Percentiles rank a stretch among this genome's conserved stretches.
phyloP scores from a whole-genome alignment of 2,888 invertebrate species.

The Drosophila buzzatii region DNA sequence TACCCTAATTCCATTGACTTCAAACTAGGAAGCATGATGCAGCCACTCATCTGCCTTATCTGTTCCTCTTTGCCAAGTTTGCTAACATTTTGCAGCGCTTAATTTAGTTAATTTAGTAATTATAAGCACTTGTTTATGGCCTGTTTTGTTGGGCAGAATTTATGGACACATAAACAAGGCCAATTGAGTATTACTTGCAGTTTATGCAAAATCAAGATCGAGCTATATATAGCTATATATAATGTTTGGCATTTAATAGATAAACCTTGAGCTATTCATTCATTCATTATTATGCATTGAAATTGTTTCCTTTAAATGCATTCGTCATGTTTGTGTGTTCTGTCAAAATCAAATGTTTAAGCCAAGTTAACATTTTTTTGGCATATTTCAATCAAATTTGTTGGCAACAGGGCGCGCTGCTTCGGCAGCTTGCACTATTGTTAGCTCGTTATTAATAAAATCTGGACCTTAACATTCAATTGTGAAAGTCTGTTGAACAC shows the following conservation, averaged over 20 bases:
- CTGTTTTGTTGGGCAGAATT: constrained; percentile 32
- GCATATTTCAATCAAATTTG: constrained; percentile 14
- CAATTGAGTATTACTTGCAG: constrained; percentile 70
- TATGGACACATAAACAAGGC: constrained; percentile 49
- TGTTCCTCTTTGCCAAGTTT: constrained; percentile 23
- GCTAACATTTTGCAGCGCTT: constrained; percentile 8
- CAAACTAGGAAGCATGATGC: background rate
- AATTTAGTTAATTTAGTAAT: constrained; percentile 16
- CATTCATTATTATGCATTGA: constrained; percentile 8
- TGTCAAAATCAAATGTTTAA: constrained; percentile 8
- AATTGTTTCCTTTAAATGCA: constrained; percentile 37
- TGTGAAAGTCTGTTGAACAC: constrained; percentile 64
- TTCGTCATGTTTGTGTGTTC: constrained; percentile 38
- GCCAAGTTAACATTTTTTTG: constrained; percentile 1
- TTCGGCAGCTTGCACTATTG: constrained; percentile 30
- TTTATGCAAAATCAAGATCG: constrained; percentile 37
- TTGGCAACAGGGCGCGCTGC: constrained; percentile 7
- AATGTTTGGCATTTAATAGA: constrained; percentile 11
- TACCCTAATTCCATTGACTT: background rate
- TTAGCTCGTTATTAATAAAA: constrained; percentile 38
- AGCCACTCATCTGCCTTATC: background rate
- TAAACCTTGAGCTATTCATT: constrained; percentile 40
- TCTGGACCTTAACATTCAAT: constrained; percentile 44
- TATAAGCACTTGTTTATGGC: constrained; percentile 38
- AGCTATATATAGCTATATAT: constrained; percentile 19